Evolutionary conservation across 2,888 invertebrate species (phyloP).

Genomic region (Allolobophora icterica): DNA sequence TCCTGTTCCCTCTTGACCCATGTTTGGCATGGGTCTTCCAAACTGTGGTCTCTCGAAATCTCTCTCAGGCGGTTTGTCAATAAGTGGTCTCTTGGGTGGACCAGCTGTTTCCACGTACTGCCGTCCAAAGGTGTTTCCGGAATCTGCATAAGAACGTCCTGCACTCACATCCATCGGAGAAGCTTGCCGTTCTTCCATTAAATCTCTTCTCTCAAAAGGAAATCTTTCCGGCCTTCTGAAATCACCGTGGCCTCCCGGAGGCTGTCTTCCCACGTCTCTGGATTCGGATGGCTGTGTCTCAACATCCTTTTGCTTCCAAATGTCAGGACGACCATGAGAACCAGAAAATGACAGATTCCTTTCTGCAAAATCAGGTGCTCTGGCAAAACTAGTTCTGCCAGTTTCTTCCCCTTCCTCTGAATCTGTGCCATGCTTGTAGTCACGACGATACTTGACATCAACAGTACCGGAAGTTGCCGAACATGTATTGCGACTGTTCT

Average conservation of each 20-base stretch:
- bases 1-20: not conserved
- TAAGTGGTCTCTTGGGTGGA: slow-evolving; percentile 21
- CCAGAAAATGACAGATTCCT: not conserved
- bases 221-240: not conserved
- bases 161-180: not conserved
- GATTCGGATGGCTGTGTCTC: not conserved
- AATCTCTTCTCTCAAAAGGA: slow-evolving; percentile 6
- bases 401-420: not conserved
- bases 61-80: slow-evolving; percentile 11
- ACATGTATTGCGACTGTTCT: not conserved
- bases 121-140: not conserved
- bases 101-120: not conserved
- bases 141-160: not conserved
- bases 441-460: not conserved
- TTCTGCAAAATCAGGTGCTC: not conserved
- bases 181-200: not conserved
- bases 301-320: not conserved
- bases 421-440: slow-evolving; percentile 19
- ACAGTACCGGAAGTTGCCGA: not conserved
- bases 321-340: not conserved
- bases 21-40: not conserved
- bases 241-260: not conserved
- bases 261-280: not conserved
- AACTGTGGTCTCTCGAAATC: not conserved
- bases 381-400: not conserved